A percentile compares a stretch with the other conserved stretches of the same genome.
Evolutionary conservation across 2,888 invertebrate species (phyloP).

Genomic region (Cephalotes varians): DNA sequence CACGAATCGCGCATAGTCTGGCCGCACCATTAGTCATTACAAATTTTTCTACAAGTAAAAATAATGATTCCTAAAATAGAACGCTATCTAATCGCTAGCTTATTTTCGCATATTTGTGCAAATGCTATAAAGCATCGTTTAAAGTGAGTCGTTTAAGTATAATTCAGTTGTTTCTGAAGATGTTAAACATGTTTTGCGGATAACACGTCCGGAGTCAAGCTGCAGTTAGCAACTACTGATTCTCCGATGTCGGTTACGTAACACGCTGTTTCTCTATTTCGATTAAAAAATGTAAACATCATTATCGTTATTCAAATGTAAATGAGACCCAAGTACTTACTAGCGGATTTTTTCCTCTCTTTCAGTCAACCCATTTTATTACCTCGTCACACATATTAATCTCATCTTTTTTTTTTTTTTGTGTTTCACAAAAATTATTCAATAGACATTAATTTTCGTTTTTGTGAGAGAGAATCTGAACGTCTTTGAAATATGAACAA

Average conservation of each 20-base stretch:
- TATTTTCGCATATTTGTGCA: not conserved
- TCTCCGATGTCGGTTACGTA: not conserved
- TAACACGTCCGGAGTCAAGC: not conserved
- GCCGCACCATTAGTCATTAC: too few species aligned
- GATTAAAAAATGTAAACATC: not conserved
- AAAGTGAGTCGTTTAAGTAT: not conserved
- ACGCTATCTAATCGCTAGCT: conserved; percentile 32
- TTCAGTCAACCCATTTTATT: not conserved
- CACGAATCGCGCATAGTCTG: too few species aligned
- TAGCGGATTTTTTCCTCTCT: not conserved
- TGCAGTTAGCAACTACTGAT: not conserved
- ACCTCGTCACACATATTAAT: not conserved
- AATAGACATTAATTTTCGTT: not conserved
- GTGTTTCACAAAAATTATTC: not conserved
- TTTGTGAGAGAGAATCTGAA: not conserved
- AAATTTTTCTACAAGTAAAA: not conserved
- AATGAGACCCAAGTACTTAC: not conserved
- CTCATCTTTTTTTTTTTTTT: not conserved
- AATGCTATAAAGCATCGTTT: not conserved
- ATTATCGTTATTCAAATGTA: not conserved
- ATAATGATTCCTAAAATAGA: conserved; percentile 12
- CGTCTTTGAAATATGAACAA: not conserved
- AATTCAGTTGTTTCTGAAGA: not conserved
- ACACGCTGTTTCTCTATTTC: not conserved
- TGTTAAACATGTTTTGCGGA: not conserved